These are phyloP conservation scores for Carettochelys insculpta DNA, from an alignment of 2,113 vertebrate genomes.

Conservation along the genomic window DNA sequence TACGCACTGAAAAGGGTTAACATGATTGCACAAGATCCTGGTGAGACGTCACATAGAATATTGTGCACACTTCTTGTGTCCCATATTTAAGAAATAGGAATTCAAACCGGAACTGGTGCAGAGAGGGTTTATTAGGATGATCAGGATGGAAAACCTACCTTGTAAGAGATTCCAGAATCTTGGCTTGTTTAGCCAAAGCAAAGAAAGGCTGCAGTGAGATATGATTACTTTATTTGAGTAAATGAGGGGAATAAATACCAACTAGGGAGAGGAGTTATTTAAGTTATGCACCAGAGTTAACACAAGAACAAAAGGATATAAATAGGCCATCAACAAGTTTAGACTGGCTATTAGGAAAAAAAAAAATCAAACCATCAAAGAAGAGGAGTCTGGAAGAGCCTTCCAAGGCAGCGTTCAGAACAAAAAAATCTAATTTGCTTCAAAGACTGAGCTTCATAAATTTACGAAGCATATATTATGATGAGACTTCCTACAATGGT, in stretches of 20 bases:
- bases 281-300: not conserved
- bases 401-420: too few relatives aligned
- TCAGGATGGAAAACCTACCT: not conserved
- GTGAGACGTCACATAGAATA: not conserved
- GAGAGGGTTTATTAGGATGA: not conserved
- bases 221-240: too few relatives aligned
- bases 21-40: not conserved
- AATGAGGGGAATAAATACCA: not conserved
- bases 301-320: too few relatives aligned
- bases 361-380: too few relatives aligned
- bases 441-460: too few relatives aligned
- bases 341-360: too few relatives aligned
- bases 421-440: too few relatives aligned
- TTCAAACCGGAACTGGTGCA: not conserved
- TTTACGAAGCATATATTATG: not conserved
- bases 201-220: too few relatives aligned
- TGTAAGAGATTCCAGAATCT: not conserved
- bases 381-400: too few relatives aligned
- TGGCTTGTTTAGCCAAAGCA: not conserved
- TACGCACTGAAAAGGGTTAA: not conserved
- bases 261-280: not conserved
- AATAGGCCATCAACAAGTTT: too few relatives aligned
- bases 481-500: too few relatives aligned
- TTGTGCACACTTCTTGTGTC: not conserved
- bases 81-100: not conserved